These are phyloP conservation scores for Mythimna impura DNA, from an alignment of 2,888 invertebrate genomes.

Conservation along the genomic window DNA sequence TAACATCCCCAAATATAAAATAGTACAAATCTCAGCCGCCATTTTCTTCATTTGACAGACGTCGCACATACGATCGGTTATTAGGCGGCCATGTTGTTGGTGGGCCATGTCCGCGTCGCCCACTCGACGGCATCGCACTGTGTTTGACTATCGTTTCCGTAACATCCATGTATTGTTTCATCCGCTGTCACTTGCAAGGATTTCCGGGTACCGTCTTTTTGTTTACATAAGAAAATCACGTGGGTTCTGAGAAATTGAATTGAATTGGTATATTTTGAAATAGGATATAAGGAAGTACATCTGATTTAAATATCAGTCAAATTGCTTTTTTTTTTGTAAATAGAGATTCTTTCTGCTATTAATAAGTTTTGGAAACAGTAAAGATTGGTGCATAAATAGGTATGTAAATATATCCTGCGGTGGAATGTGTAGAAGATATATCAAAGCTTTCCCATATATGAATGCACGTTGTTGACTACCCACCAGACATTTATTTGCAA, in stretches of 20 bases:
- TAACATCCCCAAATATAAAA: background rate
- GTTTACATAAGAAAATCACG: constrained; percentile 31
- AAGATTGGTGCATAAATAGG: background rate
- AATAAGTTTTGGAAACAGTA: background rate
- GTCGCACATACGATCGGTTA: constrained; percentile 33
- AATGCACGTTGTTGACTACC: background rate
- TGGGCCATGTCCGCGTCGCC: constrained; percentile 18
- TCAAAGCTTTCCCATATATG: background rate
- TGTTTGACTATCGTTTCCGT: constrained; percentile 48
- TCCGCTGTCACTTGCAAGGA: constrained; percentile 33
- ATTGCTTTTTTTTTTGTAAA: background rate
- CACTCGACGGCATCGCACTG: constrained; percentile 27
- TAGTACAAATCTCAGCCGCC: constrained; percentile 3
- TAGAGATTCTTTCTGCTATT: background rate
- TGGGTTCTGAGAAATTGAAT: constrained; percentile 8
- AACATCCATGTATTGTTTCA: constrained; percentile 33
- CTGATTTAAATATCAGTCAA: background rate
- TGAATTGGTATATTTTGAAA: constrained; percentile 4
- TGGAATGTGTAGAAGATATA: too few relatives aligned
- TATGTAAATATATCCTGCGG: background rate
- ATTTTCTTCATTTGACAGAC: constrained; percentile 30
- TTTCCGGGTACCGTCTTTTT: constrained; percentile 28
- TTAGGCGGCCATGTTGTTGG: constrained; percentile 29
- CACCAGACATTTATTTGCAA: background rate
- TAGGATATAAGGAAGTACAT: background rate